phyloP scores from a whole-genome alignment of 2,113 vertebrate species.

The Verasper variegatus region DNA sequence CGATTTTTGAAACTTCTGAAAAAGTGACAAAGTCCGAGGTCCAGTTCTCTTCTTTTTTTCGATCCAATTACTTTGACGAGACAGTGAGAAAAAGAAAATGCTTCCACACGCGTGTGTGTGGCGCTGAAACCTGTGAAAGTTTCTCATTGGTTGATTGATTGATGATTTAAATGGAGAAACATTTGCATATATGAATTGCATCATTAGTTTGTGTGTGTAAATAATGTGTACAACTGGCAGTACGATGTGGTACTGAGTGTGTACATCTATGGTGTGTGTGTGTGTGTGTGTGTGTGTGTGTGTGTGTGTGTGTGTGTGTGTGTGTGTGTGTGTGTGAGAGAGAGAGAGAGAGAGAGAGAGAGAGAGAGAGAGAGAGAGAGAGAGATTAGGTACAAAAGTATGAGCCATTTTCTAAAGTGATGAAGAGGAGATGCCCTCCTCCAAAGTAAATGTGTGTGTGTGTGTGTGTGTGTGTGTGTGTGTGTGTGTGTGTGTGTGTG shows the following conservation, averaged over 20 bases:
- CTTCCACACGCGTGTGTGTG: too few species aligned
- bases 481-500: not conserved
- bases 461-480: not conserved
- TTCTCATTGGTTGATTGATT: too few species aligned
- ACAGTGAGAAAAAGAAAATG: not conserved
- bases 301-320: too few species aligned
- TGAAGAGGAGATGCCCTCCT: slow-evolving; percentile 8
- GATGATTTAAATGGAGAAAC: too few species aligned
- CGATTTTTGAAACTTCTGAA: not conserved
- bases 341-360: not conserved
- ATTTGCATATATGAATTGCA: too few species aligned
- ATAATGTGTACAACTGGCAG: too few species aligned
- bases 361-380: not conserved
- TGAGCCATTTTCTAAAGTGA: slow-evolving; percentile 15
- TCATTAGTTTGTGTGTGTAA: too few species aligned
- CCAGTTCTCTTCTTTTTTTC: not conserved
- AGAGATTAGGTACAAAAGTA: slow-evolving; percentile 3
- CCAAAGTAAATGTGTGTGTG: not conserved
- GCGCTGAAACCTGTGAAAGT: not conserved
- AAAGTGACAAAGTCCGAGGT: not conserved
- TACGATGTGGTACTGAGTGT: not conserved
- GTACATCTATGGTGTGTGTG: too few species aligned
- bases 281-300: not conserved
- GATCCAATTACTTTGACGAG: not conserved
- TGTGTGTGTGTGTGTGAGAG: too few species aligned